Conservation (phyloP, 2,797 vertebrate genomes). For the Prunella strophiata region DNA sequence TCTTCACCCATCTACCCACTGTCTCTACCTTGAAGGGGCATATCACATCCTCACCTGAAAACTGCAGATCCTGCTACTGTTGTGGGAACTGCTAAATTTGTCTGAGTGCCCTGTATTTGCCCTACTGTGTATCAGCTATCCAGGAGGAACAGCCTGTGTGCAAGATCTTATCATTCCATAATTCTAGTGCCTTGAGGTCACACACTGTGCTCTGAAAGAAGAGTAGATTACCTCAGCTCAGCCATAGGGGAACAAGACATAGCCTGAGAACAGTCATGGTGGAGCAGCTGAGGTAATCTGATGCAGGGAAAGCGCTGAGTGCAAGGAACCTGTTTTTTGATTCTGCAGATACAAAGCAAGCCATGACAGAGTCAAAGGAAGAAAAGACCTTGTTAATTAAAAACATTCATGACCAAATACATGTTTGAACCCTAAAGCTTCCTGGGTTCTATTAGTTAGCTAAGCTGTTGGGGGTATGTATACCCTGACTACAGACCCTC, state of each 20-base stretch:
- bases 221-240: neutral
- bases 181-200: neutral
- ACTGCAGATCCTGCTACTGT: neutral
- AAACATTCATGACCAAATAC: neutral
- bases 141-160: neutral
- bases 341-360: neutral
- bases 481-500: neutral
- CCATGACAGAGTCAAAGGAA: neutral
- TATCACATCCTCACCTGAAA: neutral
- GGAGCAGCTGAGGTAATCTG: neutral
- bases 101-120: accelerated
- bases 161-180: neutral
- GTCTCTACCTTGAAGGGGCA: neutral
- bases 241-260: neutral
- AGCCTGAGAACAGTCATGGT: neutral
- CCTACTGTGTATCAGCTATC: neutral
- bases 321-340: neutral
- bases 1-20: neutral
- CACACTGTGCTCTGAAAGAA: neutral
- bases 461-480: neutral
- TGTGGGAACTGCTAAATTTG: neutral
- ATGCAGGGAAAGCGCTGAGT: neutral
- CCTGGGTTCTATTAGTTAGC: neutral
- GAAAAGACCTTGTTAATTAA: neutral
- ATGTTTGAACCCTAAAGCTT: neutral